Evolutionary conservation across 1,140 invertebrate genomes (phyloP).

Genomic region (Meloidogyne exigua): DNA sequence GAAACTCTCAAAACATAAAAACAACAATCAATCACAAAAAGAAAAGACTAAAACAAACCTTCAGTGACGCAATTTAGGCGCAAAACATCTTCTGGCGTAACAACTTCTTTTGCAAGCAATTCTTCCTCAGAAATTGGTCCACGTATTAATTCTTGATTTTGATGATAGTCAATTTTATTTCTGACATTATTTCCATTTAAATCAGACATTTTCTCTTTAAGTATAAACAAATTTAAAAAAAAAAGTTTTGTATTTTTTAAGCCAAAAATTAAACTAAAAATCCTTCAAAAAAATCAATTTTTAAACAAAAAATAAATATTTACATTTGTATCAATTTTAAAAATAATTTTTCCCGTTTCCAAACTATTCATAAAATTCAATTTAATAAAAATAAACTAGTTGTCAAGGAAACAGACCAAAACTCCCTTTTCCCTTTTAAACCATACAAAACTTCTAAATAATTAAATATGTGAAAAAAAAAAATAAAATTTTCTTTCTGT

Average conservation of each 20-base stretch:
- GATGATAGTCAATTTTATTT: background rate
- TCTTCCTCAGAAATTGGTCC: constrained; percentile 55
- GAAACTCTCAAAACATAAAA: too few species aligned
- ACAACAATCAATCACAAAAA: too few species aligned
- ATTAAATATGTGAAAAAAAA: background rate
- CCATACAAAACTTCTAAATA: background rate
- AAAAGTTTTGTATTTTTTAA: too few species aligned
- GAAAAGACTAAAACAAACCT: constrained; percentile 24
- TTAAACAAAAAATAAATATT: constrained; percentile 3
- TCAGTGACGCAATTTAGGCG: constrained; percentile 54
- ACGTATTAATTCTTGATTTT: constrained; percentile 28
- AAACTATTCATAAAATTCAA: constrained; percentile 8
- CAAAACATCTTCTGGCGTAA: constrained; percentile 61
- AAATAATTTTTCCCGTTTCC: background rate
- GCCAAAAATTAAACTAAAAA: background rate
- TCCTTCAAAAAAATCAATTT: background rate
- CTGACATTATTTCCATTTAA: constrained; percentile 17
- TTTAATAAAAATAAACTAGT: background rate
- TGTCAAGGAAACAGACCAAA: background rate
- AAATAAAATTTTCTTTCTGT: background rate
- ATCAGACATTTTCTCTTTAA: constrained; percentile 9
- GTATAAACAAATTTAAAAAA: too few species aligned
- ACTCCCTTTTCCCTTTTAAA: background rate
- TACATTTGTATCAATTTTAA: background rate
- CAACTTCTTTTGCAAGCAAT: constrained; percentile 43